phyloP scores from a whole-genome alignment of 1,140 invertebrate genomes.

The Hycleus cichorii region DNA sequence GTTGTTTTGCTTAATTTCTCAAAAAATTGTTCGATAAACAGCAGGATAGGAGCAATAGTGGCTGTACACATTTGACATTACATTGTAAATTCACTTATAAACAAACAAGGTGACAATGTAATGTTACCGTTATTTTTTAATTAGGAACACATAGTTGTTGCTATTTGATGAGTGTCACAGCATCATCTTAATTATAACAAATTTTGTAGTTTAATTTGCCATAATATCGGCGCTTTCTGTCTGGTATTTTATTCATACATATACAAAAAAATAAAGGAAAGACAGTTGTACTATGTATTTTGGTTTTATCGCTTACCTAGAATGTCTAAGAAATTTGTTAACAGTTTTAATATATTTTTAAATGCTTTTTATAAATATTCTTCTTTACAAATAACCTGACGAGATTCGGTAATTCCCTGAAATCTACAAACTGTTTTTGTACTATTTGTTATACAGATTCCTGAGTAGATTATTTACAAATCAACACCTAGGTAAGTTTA shows the following conservation, averaged over 20 bases:
- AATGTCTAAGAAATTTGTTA: slow-evolving; percentile 9
- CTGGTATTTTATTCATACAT: too few relatives aligned
- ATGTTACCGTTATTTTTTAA: slow-evolving; percentile 21
- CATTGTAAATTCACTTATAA: slow-evolving; percentile 13
- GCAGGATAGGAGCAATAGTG: slow-evolving; percentile 24
- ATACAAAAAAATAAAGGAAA: too few relatives aligned
- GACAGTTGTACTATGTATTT: too few relatives aligned
- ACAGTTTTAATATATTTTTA: too few relatives aligned
- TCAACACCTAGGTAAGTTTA: slow-evolving; percentile 33
- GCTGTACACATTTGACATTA: slow-evolving; percentile 24
- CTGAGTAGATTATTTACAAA: slow-evolving; percentile 15
- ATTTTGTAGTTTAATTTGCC: too few relatives aligned
- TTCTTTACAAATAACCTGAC: slow-evolving; percentile 4
- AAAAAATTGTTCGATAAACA: too few relatives aligned
- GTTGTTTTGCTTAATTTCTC: too few relatives aligned
- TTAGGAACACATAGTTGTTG: slow-evolving; percentile 18
- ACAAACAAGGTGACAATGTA: slow-evolving; percentile 34
- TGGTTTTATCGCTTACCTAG: slow-evolving; percentile 18
- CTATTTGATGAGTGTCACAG: slow-evolving; percentile 21
- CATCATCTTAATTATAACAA: background rate
- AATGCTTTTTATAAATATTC: too few relatives aligned
- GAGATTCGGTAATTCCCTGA: slow-evolving; percentile 21
- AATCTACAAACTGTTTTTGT: slow-evolving; percentile 7
- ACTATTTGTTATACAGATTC: slow-evolving; percentile 26
- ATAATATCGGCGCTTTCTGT: too few relatives aligned